Percentiles rank a stretch among this genome's conserved stretches.
Evolutionary conservation across 2,797 vertebrate genomes (phyloP).

Genomic region (Periparus ater): DNA sequence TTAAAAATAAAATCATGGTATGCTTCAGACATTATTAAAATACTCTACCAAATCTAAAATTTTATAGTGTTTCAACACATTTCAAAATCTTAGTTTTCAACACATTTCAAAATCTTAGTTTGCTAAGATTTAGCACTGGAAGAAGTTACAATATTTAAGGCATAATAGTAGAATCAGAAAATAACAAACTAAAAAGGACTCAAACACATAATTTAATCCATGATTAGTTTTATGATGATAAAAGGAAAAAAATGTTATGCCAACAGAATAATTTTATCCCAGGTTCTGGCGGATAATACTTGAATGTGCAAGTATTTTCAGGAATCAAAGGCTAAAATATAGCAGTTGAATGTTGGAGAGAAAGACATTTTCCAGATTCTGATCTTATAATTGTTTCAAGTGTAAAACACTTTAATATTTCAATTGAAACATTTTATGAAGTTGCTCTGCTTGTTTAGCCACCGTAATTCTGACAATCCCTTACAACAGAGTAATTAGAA

Average conservation of each 20-base stretch:
- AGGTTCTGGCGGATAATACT: rapidly evolving
- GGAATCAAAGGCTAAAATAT: not conserved
- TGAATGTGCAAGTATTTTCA: not conserved
- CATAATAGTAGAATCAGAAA: not conserved
- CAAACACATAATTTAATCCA: not conserved
- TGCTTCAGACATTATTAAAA: not conserved
- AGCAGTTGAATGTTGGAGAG: not conserved
- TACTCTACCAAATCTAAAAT: not conserved
- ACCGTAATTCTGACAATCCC: not conserved
- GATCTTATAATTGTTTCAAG: not conserved
- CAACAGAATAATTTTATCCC: not conserved
- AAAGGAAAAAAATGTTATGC: not conserved
- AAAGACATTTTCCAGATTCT: not conserved
- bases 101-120: not conserved
- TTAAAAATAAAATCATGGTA: not conserved
- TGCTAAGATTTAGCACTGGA: not conserved
- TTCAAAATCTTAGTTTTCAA: not conserved
- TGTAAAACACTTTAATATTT: not conserved
- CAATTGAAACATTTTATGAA: not conserved
- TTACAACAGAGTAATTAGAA: not conserved
- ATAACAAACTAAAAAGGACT: not conserved
- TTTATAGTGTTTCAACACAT: not conserved
- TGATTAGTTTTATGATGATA: rapidly evolving
- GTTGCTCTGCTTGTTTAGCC: not conserved
- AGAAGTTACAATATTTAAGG: not conserved